Evolutionary conservation across 2,797 vertebrate genomes (phyloP).

Genomic region (Cephalopachus bancanus): DNA sequence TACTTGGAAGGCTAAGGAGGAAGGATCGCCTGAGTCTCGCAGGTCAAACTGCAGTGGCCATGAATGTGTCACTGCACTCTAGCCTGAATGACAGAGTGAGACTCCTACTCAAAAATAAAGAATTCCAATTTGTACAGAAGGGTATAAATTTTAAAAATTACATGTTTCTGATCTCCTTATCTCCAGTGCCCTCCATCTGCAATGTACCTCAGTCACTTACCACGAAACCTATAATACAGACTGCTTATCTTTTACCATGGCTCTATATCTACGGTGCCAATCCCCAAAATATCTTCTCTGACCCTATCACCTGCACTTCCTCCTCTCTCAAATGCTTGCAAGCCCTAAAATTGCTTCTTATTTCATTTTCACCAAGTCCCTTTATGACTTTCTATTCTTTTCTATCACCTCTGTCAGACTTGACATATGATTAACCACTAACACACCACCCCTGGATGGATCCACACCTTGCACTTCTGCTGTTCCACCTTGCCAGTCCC

Average conservation of each 20-base stretch:
- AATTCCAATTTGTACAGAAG: neutral
- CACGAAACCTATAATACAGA: neutral
- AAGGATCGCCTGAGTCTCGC: too few species aligned
- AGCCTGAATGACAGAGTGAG: too few species aligned
- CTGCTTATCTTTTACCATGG: neutral
- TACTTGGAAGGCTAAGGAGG: too few species aligned
- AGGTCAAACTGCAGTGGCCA: too few species aligned
- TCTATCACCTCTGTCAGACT: neutral
- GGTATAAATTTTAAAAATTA: neutral
- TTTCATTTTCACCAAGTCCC: neutral
- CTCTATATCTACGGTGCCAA: neutral
- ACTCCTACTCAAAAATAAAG: too few species aligned
- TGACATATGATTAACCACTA: neutral
- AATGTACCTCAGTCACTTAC: neutral
- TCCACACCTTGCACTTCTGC: neutral
- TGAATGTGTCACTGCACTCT: too few species aligned
- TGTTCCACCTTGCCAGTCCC: neutral
- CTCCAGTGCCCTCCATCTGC: neutral
- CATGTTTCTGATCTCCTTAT: neutral
- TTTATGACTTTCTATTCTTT: neutral
- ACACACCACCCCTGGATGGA: neutral
- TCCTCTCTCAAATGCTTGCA: neutral
- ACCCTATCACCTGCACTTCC: neutral
- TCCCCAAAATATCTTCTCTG: neutral
- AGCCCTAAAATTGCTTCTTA: neutral